Base-by-base conservation (phyloP, 2,797 vertebrate genomes). In the Glossophaga mutica region DNA sequence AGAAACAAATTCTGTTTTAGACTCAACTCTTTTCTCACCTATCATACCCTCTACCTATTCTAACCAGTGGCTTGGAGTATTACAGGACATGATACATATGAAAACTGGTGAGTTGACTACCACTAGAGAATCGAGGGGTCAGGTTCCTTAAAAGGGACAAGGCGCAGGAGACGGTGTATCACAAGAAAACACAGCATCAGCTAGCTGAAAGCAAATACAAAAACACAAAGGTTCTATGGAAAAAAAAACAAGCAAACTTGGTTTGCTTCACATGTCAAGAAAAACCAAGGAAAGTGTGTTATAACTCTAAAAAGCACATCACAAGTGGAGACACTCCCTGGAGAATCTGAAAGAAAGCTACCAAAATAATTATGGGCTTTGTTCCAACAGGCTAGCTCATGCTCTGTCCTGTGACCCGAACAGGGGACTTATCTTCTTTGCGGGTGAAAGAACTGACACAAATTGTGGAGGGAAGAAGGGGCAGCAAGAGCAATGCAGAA, bases 371-470 rank as follows among this genome's bases (percentile, higher is more conserved):
- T 71, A 44, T 6, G 50, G 37, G 94, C 73, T 83, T 76, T 59
- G 46, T 65, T 21, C 19, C 67, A 91, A 88, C 16, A 65, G 21
- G 55, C 32, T 85, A 48, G 70, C 92, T 78, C 67, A n/a, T 84
- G 86, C n/a, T 87, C 57, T 37, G 71, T 95, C 94, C 91, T 78
- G 39, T 88, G 94, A 96, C 67, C 24, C 4, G 3, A 48, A 48
- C 2, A 90, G 44, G 26, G 46, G 77, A 32, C 44, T 81, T 65
- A 22, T 62, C 42, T 37, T 55, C 50, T 73, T 55, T 19, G 22
- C 3, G 12, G n/a, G 46, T 57, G 24, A 71, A 77, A 92, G 29
- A 67, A 76, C 9, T 24, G 74, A 57, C 16, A 32, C 46, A 48
- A 55, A 87, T 3, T 10, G 21, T 50, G 82, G n/a, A 39, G 68